A percentile compares a stretch with the other conserved stretches of the same genome.
Evolutionary conservation across 2,113 vertebrate species (phyloP).

Genomic region (Rhinogobius similis): DNA sequence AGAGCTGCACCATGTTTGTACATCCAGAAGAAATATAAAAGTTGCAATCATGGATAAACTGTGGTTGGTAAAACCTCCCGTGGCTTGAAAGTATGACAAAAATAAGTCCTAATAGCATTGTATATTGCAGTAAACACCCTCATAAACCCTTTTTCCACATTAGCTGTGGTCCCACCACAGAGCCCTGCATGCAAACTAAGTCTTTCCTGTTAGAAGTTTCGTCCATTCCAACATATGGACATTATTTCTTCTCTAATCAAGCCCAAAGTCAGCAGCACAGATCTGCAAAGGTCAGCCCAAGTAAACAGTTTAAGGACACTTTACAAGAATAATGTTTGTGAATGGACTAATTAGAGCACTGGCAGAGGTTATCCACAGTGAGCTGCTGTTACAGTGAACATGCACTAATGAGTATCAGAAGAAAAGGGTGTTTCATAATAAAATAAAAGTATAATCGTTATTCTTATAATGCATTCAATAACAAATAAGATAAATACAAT

Average conservation of each 20-base stretch:
- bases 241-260: constrained; percentile 49
- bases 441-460: not conserved
- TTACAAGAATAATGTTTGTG: constrained; percentile 29
- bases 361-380: constrained; percentile 24
- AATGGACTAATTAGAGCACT: constrained; percentile 30
- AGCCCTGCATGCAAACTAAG: constrained; percentile 40
- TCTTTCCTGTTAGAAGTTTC: constrained; percentile 25
- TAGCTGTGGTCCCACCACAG: constrained; percentile 45
- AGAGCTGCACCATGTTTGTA: not conserved
- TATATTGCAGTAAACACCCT: constrained; percentile 50
- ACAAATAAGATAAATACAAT: not conserved
- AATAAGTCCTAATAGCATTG: constrained; percentile 66
- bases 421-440: not conserved
- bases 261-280: constrained; percentile 40
- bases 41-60: constrained; percentile 6
- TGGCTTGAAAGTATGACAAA: constrained; percentile 53
- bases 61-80: constrained; percentile 30
- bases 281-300: constrained; percentile 53
- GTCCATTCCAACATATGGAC: constrained; percentile 35
- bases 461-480: not conserved
- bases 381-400: constrained; percentile 4
- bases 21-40: not conserved
- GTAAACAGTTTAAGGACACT: constrained; percentile 58
- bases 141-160: constrained; percentile 73
- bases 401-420: not conserved